A percentile compares a stretch with the other conserved stretches of the same genome.
Conservation (phyloP, 2,888 invertebrate species). For the Cryptocephalus moraei region DNA sequence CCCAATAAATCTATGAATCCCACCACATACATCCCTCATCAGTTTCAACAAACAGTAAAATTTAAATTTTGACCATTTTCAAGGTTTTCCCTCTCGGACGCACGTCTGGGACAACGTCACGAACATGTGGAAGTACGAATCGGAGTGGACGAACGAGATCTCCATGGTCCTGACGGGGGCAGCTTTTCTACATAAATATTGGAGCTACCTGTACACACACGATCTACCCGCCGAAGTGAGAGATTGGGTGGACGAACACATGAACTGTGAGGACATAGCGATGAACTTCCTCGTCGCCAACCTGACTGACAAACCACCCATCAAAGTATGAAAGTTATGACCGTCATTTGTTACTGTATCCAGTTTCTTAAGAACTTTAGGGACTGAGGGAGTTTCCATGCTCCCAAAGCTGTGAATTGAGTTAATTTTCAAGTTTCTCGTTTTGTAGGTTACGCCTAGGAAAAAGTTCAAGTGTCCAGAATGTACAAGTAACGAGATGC, state of each 20-base stretch:
- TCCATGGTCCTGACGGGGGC: conserved; percentile 96
- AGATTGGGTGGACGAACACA: conserved; percentile 86
- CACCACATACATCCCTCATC: no score
- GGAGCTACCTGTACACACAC: conserved; percentile 89
- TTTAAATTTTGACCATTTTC: conserved; percentile 1
- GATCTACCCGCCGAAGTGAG: conserved; percentile 77
- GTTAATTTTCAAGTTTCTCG: conserved; percentile 4
- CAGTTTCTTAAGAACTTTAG: no score
- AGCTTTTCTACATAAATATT: conserved; percentile 94
- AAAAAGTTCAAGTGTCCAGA: conserved; percentile 97
- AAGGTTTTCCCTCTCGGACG: conserved; percentile 86
- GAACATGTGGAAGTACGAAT: conserved; percentile 83
- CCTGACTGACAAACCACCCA: conserved; percentile 85
- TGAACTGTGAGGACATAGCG: conserved; percentile 97
- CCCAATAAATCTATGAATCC: no score
- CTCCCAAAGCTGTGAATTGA: no score
- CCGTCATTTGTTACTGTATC: not conserved
- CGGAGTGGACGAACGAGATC: conserved; percentile 94
- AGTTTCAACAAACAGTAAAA: no score
- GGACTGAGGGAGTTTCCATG: no score
- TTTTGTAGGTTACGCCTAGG: conserved; percentile 71
- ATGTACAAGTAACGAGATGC: conserved; percentile 87
- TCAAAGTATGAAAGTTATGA: conserved; percentile 52
- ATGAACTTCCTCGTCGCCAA: conserved; percentile 97
- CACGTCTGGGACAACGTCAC: conserved; percentile 90